Conservation (phyloP, 2,113 vertebrate genomes). For the Callospermophilus lateralis region DNA sequence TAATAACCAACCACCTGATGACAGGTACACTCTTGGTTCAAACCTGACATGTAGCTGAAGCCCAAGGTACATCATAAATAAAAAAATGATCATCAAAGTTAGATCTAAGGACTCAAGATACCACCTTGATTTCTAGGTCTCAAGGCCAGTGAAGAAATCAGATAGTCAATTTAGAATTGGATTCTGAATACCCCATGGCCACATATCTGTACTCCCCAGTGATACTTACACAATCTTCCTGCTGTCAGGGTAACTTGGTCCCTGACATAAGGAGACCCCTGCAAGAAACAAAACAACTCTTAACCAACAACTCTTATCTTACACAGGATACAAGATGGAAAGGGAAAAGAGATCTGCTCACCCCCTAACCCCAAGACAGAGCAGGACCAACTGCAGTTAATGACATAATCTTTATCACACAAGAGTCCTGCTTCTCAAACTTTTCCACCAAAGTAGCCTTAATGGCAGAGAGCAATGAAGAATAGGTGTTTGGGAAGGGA, state of each 20-base stretch:
- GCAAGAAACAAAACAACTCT: conserved; percentile 82
- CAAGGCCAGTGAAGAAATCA: conserved; percentile 45
- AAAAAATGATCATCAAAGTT: conserved; percentile 20
- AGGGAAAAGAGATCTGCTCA: conserved; percentile 33
- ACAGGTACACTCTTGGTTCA: neutral
- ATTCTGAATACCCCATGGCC: conserved; percentile 31
- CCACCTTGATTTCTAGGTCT: conserved; percentile 31
- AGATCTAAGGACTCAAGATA: conserved; percentile 35
- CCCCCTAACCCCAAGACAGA: neutral
- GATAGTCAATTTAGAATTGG: conserved; percentile 19
- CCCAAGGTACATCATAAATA: neutral
- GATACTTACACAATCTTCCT: conserved; percentile 90
- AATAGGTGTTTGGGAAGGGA: neutral
- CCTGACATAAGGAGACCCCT: conserved; percentile 89
- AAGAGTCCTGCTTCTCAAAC: neutral
- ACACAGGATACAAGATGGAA: conserved; percentile 45
- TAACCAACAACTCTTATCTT: conserved; percentile 69
- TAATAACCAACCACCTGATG: conserved; percentile 15
- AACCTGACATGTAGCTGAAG: neutral
- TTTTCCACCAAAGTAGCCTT: conserved; percentile 9
- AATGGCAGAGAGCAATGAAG: neutral
- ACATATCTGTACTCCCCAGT: conserved; percentile 53
- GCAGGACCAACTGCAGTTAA: neutral
- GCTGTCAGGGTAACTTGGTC: conserved; percentile 87
- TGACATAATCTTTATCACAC: neutral